Percentiles rank a stretch among this genome's conserved stretches.
Evolutionary conservation across 2,797 vertebrate species (phyloP).

Genomic region (Notamacropus eugenii): DNA sequence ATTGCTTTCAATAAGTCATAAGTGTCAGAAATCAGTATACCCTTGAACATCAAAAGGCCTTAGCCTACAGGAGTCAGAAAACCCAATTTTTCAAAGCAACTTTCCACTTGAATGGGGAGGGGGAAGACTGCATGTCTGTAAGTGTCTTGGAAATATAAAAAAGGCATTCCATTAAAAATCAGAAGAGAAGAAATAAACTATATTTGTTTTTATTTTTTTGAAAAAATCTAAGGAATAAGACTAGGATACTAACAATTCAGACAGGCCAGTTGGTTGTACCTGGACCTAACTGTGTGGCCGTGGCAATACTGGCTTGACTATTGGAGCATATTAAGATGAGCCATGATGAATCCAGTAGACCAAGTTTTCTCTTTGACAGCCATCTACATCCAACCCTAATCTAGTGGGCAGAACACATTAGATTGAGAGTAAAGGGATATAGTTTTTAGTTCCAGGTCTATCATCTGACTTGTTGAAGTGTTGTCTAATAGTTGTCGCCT

Average conservation of each 20-base stretch:
- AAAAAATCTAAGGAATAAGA: background rate
- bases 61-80: background rate
- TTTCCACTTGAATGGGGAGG: constrained; percentile 28
- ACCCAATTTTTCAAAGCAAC: background rate
- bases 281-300: background rate
- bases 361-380: background rate
- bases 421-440: background rate
- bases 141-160: background rate
- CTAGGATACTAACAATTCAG: background rate
- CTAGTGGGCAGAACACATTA: background rate
- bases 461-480: background rate
- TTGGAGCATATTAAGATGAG: background rate
- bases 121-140: background rate
- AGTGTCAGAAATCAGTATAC: constrained; percentile 52
- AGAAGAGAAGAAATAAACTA: background rate
- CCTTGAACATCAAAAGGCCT: constrained; percentile 8
- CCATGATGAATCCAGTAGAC: background rate
- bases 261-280: background rate
- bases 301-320: too few species aligned
- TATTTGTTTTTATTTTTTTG: background rate
- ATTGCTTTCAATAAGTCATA: constrained; percentile 65
- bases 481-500: background rate
- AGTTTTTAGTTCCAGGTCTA: background rate
- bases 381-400: background rate
- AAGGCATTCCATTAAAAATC: background rate